These are phyloP conservation scores for Pogoniulus pusillus DNA, from an alignment of 2,797 vertebrate species.

Conservation along the genomic window DNA sequence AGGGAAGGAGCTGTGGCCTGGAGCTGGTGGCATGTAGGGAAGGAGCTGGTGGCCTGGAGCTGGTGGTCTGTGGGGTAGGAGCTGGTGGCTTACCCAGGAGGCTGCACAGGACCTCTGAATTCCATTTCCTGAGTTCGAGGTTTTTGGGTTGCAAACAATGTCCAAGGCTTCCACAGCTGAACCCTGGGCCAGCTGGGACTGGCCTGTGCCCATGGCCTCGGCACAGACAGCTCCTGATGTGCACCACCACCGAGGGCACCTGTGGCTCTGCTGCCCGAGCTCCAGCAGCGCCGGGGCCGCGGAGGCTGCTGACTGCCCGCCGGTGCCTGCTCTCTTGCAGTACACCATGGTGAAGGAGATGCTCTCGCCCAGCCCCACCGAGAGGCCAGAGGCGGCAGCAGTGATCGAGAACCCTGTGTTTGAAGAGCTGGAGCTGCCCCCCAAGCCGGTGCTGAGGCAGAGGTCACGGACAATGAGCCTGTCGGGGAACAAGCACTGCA, in stretches of 20 bases:
- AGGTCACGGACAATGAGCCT: slow-evolving; percentile 93
- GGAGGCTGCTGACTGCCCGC: background rate
- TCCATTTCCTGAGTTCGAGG: background rate
- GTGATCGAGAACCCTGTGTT: slow-evolving; percentile 92
- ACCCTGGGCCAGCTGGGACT: background rate
- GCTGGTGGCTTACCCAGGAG: background rate
- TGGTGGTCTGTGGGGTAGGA: too few relatives aligned
- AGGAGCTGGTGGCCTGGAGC: too few relatives aligned
- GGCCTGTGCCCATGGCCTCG: background rate
- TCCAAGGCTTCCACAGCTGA: background rate
- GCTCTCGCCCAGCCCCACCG: slow-evolving; percentile 88
- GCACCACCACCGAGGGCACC: background rate
- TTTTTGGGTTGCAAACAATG: background rate
- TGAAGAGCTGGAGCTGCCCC: slow-evolving; percentile 90
- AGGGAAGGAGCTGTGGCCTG: too few relatives aligned
- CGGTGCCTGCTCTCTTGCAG: slow-evolving; percentile 63
- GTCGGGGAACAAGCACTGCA: slow-evolving; percentile 83
- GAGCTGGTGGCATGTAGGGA: too few relatives aligned
- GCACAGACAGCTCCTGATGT: background rate
- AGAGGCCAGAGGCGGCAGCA: slow-evolving; percentile 89
- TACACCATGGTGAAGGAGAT: slow-evolving; percentile 91
- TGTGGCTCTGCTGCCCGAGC: background rate
- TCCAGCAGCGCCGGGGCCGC: background rate
- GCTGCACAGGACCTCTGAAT: background rate
- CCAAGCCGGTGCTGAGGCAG: slow-evolving; percentile 85